These are phyloP conservation scores for Drosophila meridiana DNA, from an alignment of 2,888 invertebrate genomes.

Conservation along the genomic window DNA sequence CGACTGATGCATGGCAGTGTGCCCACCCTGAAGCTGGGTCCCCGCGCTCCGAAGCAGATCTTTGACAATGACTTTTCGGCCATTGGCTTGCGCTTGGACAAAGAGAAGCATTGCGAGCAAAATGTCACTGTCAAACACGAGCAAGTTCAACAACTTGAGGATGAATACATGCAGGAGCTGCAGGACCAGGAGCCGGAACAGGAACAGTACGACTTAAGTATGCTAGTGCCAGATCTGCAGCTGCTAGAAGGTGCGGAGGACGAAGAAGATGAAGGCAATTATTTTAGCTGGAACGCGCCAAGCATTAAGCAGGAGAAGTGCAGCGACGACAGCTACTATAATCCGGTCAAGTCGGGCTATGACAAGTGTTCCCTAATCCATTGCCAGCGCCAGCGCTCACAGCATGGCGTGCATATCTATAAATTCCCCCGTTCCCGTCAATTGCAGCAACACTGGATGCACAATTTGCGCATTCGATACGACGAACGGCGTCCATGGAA, in stretches of 20 bases:
- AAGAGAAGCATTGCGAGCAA: conserved; percentile 21
- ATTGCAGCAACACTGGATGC: conserved; percentile 69
- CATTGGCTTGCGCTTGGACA: conserved; percentile 47
- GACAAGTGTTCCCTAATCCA: conserved; percentile 70
- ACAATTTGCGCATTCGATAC: conserved; percentile 66
- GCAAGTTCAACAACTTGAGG: conserved; percentile 1
- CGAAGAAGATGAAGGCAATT: conserved; percentile 11
- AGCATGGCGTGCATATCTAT: conserved; percentile 71
- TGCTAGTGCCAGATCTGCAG: conserved; percentile 53
- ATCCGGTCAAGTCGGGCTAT: conserved; percentile 71
- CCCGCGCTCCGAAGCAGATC: conserved; percentile 53
- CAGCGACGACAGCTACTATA: conserved; percentile 33
- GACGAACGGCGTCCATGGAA: conserved; percentile 73
- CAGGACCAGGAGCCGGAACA: conserved; percentile 22
- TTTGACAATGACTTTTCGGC: conserved; percentile 65
- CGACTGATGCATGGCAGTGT: conserved; percentile 71
- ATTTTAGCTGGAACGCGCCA: conserved; percentile 14
- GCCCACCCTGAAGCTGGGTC: conserved; percentile 71
- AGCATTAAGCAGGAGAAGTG: conserved; percentile 42
- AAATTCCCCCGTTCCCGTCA: conserved; percentile 65
- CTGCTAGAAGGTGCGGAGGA: conserved; percentile 40
- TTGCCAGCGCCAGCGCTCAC: conserved; percentile 66
- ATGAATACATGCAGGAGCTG: conserved; percentile 6
- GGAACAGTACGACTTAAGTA: conserved; percentile 32
- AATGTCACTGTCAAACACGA: conserved; percentile 6